A percentile compares a stretch with the other conserved stretches of the same genome.
phyloP scores from a whole-genome alignment of 2,797 vertebrate genomes.

The Yasuhikotakia modesta region DNA sequence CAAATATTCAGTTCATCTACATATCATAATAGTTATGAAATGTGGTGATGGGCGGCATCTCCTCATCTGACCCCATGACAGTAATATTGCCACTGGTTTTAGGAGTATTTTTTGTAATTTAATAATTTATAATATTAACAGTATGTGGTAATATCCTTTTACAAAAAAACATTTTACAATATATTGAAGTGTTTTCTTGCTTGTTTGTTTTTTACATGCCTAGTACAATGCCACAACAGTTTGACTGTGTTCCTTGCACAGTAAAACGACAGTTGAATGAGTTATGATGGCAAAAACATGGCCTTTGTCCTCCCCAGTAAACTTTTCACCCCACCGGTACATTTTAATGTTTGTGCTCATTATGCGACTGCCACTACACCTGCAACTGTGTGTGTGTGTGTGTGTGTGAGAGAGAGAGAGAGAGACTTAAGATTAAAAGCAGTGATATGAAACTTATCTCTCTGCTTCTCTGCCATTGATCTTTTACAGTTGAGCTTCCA shows the following conservation, averaged over 20 bases:
- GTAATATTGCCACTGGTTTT: neutral
- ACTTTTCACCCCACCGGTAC: slow-evolving; percentile 19
- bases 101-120: neutral
- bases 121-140: neutral
- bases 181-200: neutral
- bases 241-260: neutral
- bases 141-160: neutral
- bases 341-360: slow-evolving; percentile 12
- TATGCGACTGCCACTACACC: slow-evolving; percentile 25
- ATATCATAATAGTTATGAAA: neutral
- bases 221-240: neutral
- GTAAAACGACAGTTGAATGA: slow-evolving; percentile 18
- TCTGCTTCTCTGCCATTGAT: slow-evolving; percentile 5
- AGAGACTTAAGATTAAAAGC: slow-evolving; percentile 23
- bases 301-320: slow-evolving; percentile 33
- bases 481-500: neutral
- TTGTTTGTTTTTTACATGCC: neutral
- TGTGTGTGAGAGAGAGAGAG: too few relatives aligned
- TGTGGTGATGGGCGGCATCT: neutral
- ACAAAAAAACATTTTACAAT: neutral
- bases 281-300: neutral
- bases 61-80: neutral
- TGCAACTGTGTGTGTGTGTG: slow-evolving; percentile 15
- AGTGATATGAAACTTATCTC: slow-evolving; percentile 34
- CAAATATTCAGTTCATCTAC: neutral